Conservation (phyloP, 2,113 vertebrate species). For the Pteruthius melanotis region DNA sequence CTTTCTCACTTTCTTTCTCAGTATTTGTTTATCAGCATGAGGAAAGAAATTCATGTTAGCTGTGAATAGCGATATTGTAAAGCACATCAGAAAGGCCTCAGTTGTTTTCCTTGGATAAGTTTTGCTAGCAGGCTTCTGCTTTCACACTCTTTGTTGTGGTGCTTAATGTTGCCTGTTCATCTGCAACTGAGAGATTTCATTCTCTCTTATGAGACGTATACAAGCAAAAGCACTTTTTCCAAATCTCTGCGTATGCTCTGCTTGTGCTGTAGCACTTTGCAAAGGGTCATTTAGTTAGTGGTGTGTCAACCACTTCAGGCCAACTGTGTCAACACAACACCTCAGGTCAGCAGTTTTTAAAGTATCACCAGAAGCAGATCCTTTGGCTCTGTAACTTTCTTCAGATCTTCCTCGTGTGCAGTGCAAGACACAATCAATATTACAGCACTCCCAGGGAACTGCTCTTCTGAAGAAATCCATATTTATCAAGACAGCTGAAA, state of each 20-base stretch:
- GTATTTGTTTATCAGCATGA: not conserved
- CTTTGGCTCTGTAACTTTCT: not conserved
- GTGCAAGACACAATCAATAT: not conserved
- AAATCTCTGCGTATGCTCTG: not conserved
- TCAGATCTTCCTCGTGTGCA: not conserved
- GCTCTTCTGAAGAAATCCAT: not conserved
- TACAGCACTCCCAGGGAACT: not conserved
- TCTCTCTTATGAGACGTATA: not conserved
- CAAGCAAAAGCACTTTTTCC: not conserved
- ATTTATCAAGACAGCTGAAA: not conserved
- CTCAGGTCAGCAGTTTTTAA: not conserved
- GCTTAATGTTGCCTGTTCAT: not conserved
- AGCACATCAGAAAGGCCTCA: not conserved
- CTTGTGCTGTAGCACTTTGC: not conserved
- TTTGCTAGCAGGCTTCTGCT: not conserved
- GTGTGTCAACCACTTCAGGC: not conserved
- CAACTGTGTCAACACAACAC: not conserved
- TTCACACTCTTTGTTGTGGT: not conserved
- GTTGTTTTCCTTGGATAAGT: not conserved
- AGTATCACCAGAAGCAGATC: not conserved
- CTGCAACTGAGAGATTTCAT: not conserved
- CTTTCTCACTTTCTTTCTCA: not conserved
- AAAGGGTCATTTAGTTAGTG: not conserved
- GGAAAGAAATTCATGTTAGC: not conserved
- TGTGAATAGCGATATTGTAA: not conserved